phyloP scores from a whole-genome alignment of 2,797 vertebrate species.

The Jordanella pulchra region DNA sequence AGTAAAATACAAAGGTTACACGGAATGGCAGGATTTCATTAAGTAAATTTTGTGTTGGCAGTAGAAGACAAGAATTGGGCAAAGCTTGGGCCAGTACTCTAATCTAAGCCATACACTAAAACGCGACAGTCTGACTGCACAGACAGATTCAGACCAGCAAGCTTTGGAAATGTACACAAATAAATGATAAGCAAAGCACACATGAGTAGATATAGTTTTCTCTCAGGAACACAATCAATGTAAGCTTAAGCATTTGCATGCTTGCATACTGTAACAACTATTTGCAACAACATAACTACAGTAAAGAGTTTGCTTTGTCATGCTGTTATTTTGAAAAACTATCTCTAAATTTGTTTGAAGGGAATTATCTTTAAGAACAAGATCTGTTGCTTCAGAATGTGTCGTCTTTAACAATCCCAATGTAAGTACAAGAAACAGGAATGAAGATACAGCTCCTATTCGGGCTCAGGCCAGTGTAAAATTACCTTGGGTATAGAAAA shows the following conservation, averaged over 20 bases:
- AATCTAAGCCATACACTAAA: constrained; percentile 98
- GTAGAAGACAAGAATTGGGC: constrained; percentile 89
- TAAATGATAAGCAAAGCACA: constrained; percentile 64
- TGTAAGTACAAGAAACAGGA: constrained; percentile 49
- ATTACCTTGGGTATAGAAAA: background rate
- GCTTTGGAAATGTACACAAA: constrained; percentile 62
- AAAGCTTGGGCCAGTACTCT: constrained; percentile 91
- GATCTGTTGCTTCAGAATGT: constrained; percentile 47
- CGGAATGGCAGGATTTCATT: constrained; percentile 98
- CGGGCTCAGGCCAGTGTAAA: background rate
- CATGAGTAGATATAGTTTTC: constrained; percentile 52
- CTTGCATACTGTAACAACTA: constrained; percentile 47
- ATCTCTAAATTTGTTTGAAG: constrained; percentile 42
- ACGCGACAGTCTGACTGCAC: constrained; percentile 86
- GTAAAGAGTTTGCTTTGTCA: constrained; percentile 14
- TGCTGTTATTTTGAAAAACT: constrained; percentile 22
- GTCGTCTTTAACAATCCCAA: constrained; percentile 40
- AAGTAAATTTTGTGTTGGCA: constrained; percentile 98
- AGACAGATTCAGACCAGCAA: constrained; percentile 54
- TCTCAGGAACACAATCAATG: constrained; percentile 67
- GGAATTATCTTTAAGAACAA: constrained; percentile 22
- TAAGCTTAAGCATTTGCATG: constrained; percentile 32
- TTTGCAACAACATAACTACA: constrained; percentile 27
- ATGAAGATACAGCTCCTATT: constrained; percentile 32
- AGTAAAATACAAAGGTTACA: constrained; percentile 84